A percentile compares a stretch with the other conserved stretches of the same genome.
Conservation (phyloP, 2,888 invertebrate genomes). For the Linyphia triangularis region DNA sequence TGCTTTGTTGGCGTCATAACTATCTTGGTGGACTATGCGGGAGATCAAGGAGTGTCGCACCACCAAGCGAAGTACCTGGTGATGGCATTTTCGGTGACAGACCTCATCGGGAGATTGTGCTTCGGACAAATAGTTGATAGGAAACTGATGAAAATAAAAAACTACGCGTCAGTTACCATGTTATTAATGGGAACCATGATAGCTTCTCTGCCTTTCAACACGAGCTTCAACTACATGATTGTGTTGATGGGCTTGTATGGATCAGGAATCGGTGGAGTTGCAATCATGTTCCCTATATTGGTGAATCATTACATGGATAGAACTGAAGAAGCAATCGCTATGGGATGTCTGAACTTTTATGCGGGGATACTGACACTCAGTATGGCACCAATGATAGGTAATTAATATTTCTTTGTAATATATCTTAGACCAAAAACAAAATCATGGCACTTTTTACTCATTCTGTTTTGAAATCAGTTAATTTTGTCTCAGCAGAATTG, state of each 20-base stretch:
- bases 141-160: slow-evolving; percentile 24
- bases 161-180: neutral
- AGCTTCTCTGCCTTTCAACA: slow-evolving; percentile 12
- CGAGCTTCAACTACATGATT: slow-evolving; percentile 22
- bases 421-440: no score
- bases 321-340: slow-evolving; percentile 27
- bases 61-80: slow-evolving; percentile 65
- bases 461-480: no score
- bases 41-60: slow-evolving; percentile 63
- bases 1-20: slow-evolving; percentile 58
- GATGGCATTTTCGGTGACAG: slow-evolving; percentile 70
- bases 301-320: slow-evolving; percentile 34
- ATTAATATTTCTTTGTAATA: no score
- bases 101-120: slow-evolving; percentile 71
- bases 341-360: slow-evolving; percentile 50
- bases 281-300: slow-evolving; percentile 49
- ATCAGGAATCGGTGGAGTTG: slow-evolving; percentile 23
- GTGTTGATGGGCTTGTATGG: slow-evolving; percentile 24
- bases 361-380: slow-evolving; percentile 26
- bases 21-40: slow-evolving; percentile 73
- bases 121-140: slow-evolving; percentile 73
- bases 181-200: slow-evolving; percentile 8
- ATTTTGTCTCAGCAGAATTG: no score
- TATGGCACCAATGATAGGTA: slow-evolving; percentile 57
- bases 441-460: no score